phyloP scores from a whole-genome alignment of 1,140 invertebrate species.

The Panulirus ornatus region DNA sequence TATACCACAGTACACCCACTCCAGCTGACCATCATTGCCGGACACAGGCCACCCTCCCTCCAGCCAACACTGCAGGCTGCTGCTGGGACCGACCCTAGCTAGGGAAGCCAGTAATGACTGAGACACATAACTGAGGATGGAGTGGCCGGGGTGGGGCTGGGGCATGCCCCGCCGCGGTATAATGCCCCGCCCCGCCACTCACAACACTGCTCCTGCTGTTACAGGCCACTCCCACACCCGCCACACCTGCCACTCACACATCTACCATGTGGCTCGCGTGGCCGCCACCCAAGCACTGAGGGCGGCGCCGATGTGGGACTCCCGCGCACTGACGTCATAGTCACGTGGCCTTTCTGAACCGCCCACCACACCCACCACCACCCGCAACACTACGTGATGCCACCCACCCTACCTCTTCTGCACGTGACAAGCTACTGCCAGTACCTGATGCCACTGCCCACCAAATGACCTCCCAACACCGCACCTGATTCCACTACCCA shows the following conservation, averaged over 20 bases:
- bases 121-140: no score
- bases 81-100: no score
- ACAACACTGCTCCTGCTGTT: constrained; percentile 10
- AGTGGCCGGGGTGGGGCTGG: not conserved
- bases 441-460: no score
- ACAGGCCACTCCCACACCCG: not conserved
- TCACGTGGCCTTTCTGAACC: not conserved
- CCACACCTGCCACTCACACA: constrained; percentile 11
- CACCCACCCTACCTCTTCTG: no score
- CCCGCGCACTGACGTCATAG: constrained; percentile 26
- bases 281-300: not conserved
- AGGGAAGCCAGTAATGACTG: no score
- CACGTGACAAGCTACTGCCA: no score
- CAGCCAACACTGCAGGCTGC: no score
- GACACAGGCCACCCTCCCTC: no score
- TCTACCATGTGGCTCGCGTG: not conserved
- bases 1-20: no score
- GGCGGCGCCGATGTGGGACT: not conserved
- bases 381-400: not conserved
- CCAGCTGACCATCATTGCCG: no score
- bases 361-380: not conserved
- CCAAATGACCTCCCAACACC: no score
- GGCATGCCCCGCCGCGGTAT: not conserved
- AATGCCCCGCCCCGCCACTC: not conserved
- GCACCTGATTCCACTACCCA: no score